Evolutionary conservation across 2,888 invertebrate genomes (phyloP), one percentile per base, ranked within the genome.

Genomic region (Microplitis deprimator): DNA sequence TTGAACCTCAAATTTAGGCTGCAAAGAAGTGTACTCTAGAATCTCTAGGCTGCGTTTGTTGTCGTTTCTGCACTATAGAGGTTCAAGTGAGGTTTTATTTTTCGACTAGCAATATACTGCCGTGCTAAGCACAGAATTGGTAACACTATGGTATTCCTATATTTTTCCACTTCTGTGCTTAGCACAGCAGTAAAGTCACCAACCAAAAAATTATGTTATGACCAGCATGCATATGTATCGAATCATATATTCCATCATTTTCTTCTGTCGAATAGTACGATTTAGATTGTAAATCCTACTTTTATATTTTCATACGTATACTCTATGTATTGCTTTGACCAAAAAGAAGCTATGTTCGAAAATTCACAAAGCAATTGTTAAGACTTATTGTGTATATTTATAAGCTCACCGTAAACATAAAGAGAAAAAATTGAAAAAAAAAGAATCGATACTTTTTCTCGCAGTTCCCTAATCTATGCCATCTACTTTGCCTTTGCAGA

Each of bases 311-410:
- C 13, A 5, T 67, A 67, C n/a, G 3, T 29, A 67, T 20, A 67
- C 7, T 67, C n/a, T 6, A 67, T 29, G 8, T 67, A 50, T 7
- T 10, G 10, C 8, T 13, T 50, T 50, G 8, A 50, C 50, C 29
- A 4, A 13, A 50, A 13, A 5, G 13, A 50, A 10, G 5, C 50
- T 50, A 50, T 50, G 5, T 50, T 50, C 50, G 8, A 29, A 70
- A 38, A 70, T 70, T 39, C 5, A 77, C 76, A 75, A 76, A 81
- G 82, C 80, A 81, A 82, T 75, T 82, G 82, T 83, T 81, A 82
- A 83, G 82, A 83, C 82, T 83, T 82, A 84, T 83, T 81, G 81
- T 80, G 76, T 50, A 50, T 81, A 85, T 85, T 85, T 84, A 85
- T 84, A 80, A 81, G 79, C 73, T 64, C 60, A 60, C 75, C 75